These are phyloP conservation scores for Stenoptilia bipunctidactyla DNA, from an alignment of 2,888 invertebrate species.

Conservation along the genomic window DNA sequence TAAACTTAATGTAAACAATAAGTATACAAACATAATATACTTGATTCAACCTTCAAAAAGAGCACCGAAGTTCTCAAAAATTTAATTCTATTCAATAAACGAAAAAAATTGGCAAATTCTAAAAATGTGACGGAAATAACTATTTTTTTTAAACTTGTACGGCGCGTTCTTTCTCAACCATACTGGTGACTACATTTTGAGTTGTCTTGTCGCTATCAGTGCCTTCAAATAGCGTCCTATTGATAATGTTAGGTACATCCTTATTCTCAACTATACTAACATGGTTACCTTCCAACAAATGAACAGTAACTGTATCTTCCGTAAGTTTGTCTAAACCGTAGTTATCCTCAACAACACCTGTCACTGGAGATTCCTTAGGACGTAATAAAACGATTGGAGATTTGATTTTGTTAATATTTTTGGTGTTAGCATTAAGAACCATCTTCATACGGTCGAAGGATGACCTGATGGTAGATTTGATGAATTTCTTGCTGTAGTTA, in stretches of 20 bases:
- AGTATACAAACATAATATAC: too few relatives aligned
- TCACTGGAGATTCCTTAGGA: conserved; percentile 68
- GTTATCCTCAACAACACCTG: conserved; percentile 72
- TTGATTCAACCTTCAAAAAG: too few relatives aligned
- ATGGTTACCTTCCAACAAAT: conserved; percentile 81
- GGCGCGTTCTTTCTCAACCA: conserved; percentile 44
- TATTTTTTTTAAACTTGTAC: conserved; percentile 26
- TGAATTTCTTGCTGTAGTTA: conserved; percentile 40
- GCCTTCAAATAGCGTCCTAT: conserved; percentile 36
- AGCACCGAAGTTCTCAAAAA: too few relatives aligned
- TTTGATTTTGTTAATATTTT: conserved; percentile 57
- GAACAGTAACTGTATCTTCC: conserved; percentile 67
- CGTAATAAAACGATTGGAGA: conserved; percentile 74
- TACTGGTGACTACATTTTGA: conserved; percentile 40
- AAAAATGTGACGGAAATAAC: too few relatives aligned
- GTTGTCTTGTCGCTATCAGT: conserved; percentile 28
- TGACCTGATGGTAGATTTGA: conserved; percentile 24
- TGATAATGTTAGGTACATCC: conserved; percentile 74
- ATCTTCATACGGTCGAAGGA: conserved; percentile 69
- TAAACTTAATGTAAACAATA: too few relatives aligned
- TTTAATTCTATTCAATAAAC: too few relatives aligned
- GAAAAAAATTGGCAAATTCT: too few relatives aligned
- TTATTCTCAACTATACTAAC: conserved; percentile 76
- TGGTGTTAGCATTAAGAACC: conserved; percentile 52
- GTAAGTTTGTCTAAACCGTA: conserved; percentile 75